Evolutionary conservation across 2,888 invertebrate species (phyloP), one percentile per base, ranked within the genome.

Genomic region (Eulithis testata): DNA sequence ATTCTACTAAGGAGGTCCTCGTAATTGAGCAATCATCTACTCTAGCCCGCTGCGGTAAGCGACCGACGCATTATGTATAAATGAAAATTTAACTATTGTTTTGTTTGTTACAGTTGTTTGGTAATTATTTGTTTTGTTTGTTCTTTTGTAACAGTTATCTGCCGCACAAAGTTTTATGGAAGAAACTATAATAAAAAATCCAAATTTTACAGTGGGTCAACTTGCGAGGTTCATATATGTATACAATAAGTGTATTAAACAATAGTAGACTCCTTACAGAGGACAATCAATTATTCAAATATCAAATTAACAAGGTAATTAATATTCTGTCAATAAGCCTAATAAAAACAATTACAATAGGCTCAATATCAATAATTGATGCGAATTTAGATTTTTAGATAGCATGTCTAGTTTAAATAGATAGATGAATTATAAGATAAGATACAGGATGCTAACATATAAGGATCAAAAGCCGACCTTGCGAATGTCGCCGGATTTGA

Each of bases 1-100:
- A 83, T 84, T 91, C 91, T 84, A 89, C 92, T 91, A 91, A 91
- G 91, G 91, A 92, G 92, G 92, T 92, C 92, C 88, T 86, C 83
- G 89, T 92, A 91, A 93, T 93, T 91, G 93, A 93, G 91, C 93
- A 93, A 93, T 93, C 89, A 91, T 91, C 89, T 91, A 87, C 89
- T 91, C 91, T 89, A 90, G 87, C 81, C 87, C 82, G 84, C 85
- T 92, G 92, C 84, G 92, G 92, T 92, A 86, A 91, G 88, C 90
- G 83, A 84, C 86, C 86, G 83, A 85, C 86, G 88, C 86, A 87
- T 87, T 81, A 83, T 86, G 87, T 85, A 89, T 89, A 89, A 91
- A 91, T 89, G 87, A 88, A 89, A 80, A 85, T 88, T 84, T 73
- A 69, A 84, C 81, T 86, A 87, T 90, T 89, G 88, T 88, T 89